Evolutionary conservation across 2,888 invertebrate species (phyloP).

Genomic region (Morpho deidamia): DNA sequence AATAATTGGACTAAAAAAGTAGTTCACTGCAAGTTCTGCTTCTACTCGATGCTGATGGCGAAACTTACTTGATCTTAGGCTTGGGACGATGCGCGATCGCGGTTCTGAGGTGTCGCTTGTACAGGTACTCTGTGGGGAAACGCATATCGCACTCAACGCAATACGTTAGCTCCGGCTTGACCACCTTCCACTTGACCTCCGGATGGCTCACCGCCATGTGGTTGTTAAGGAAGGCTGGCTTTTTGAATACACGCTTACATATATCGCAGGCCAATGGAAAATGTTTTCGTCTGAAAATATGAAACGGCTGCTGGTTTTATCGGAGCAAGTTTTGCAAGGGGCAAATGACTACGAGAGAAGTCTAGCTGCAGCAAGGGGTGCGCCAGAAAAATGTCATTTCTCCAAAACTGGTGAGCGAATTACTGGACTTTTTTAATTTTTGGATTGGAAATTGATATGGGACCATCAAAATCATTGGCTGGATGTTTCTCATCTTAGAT

Average conservation of each 20-base stretch:
- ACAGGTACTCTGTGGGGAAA: conserved; percentile 40
- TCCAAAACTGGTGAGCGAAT: no score
- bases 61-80: conserved; percentile 33
- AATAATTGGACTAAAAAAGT: no score
- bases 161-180: conserved; percentile 39
- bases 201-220: conserved; percentile 33
- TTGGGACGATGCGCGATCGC: conserved; percentile 39
- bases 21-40: no score
- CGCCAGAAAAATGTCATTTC: no score
- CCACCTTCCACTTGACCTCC: conserved; percentile 22
- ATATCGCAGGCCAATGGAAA: conserved; percentile 33
- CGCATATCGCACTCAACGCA: conserved; percentile 58
- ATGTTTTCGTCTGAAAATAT: conserved; percentile 35
- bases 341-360: no score
- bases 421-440: no score
- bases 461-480: no score
- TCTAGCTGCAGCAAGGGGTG: no score
- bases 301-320: background rate
- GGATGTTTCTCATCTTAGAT: no score
- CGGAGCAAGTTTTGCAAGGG: no score
- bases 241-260: conserved; percentile 32
- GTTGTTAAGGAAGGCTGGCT: conserved; percentile 26
- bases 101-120: conserved; percentile 41
- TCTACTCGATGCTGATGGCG: no score
- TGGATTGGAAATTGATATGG: no score